These are phyloP conservation scores for Tinamus guttatus DNA, from an alignment of 2,113 vertebrate genomes.

Conservation along the genomic window DNA sequence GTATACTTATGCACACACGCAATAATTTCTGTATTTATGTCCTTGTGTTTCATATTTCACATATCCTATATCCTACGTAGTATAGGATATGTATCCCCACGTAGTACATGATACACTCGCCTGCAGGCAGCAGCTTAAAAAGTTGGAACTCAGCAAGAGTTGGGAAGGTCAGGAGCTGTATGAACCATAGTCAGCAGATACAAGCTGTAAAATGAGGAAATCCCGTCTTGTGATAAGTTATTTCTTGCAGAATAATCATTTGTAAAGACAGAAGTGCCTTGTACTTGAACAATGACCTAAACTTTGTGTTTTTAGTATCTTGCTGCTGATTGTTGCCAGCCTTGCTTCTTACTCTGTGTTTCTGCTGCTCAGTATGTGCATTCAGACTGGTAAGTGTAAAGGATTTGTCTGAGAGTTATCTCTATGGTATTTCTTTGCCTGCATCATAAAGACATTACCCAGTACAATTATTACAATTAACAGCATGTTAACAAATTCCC, in stretches of 20 bases:
- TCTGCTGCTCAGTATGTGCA: constrained; percentile 92
- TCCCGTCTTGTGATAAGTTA: constrained; percentile 5
- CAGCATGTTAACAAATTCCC: not conserved
- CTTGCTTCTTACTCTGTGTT: constrained; percentile 91
- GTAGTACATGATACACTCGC: not conserved
- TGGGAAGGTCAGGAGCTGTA: not conserved
- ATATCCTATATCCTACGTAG: not conserved
- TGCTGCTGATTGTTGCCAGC: constrained; percentile 87
- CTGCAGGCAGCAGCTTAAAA: not conserved
- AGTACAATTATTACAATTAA: not conserved
- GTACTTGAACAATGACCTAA: not conserved
- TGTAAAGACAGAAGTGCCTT: not conserved
- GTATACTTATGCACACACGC: rapidly evolving
- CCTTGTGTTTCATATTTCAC: not conserved
- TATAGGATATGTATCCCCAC: too few species aligned
- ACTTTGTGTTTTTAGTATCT: constrained; percentile 79
- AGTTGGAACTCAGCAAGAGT: not conserved
- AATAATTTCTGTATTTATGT: not conserved
- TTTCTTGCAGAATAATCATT: not conserved
- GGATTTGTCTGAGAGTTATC: not conserved
- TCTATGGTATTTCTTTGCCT: not conserved
- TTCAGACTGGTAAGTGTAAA: constrained; percentile 88
- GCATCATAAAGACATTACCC: not conserved
- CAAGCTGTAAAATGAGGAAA: constrained; percentile 47
- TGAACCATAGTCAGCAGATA: constrained; percentile 45